Evolutionary conservation across 2,797 vertebrate genomes (phyloP).

Genomic region (Dryobates pubescens): DNA sequence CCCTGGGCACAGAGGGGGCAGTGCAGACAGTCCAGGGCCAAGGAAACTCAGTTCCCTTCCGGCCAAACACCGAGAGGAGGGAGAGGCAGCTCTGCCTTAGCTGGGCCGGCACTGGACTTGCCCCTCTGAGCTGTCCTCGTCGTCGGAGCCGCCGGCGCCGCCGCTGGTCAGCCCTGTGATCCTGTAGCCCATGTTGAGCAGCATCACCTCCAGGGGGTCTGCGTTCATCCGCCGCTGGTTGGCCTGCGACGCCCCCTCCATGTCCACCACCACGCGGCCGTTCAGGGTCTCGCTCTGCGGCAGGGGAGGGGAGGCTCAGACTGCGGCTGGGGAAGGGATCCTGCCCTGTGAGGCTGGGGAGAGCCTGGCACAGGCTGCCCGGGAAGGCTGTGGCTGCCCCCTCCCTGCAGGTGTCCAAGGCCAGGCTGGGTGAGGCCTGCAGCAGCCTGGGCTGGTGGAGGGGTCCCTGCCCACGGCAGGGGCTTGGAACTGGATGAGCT

Average conservation of each 20-base stretch:
- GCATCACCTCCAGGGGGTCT: constrained; percentile 96
- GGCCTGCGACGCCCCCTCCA: constrained; percentile 96
- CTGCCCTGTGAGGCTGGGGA: too few species aligned
- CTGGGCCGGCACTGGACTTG: constrained; percentile 98
- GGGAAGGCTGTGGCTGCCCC: too few species aligned
- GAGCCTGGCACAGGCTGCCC: too few species aligned
- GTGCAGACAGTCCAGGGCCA: constrained; percentile 71
- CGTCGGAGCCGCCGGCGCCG: constrained; percentile 89
- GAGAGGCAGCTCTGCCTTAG: constrained; percentile 81
- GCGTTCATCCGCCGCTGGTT: constrained; percentile 99
- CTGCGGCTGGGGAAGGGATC: too few species aligned
- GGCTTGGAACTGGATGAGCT: too few species aligned
- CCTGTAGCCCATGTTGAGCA: constrained; percentile 98
- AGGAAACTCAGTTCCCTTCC: constrained; percentile 72
- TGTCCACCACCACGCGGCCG: constrained; percentile 94
- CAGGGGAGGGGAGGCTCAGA: not conserved
- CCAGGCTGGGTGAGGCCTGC: too few species aligned
- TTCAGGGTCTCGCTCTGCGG: constrained; percentile 90
- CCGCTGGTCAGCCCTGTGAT: constrained; percentile 93
- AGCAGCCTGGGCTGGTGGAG: too few species aligned
- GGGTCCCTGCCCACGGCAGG: too few species aligned
- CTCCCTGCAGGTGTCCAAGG: too few species aligned
- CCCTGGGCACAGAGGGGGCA: constrained; percentile 77
- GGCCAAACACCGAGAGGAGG: constrained; percentile 63
- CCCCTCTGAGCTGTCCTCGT: constrained; percentile 95